phyloP scores from a whole-genome alignment of 64 coral and sea anemone species.

The Pocillopora verrucosa region DNA sequence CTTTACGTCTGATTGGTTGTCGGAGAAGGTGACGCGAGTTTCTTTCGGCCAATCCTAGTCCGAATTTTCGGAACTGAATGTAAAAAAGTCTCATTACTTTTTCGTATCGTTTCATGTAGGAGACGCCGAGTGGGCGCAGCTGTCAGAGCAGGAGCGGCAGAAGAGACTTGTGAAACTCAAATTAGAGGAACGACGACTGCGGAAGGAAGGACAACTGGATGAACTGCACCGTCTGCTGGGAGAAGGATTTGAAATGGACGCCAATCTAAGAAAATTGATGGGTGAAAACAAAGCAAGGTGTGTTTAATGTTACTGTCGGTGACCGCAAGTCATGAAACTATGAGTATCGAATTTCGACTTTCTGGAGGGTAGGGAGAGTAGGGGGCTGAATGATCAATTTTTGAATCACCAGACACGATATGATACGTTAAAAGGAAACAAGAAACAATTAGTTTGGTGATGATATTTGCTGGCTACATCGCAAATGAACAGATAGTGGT shows the following conservation, averaged over 20 bases:
- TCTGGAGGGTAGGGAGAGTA: too few species aligned
- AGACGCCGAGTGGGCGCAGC: conserved; percentile 79
- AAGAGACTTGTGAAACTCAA: conserved; percentile 85
- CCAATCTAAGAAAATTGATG: conserved; percentile 87
- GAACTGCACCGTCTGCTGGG: conserved; percentile 78
- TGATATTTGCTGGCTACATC: too few species aligned
- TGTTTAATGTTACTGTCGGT: not conserved
- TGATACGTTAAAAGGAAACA: too few species aligned
- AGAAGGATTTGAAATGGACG: conserved; percentile 92
- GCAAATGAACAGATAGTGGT: too few species aligned
- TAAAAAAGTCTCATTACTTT: not conserved
- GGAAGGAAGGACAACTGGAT: conserved; percentile 82
- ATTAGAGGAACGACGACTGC: conserved; percentile 79
- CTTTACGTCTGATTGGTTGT: too few species aligned
- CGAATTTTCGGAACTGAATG: too few species aligned
- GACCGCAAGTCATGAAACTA: not conserved
- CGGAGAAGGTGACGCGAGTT: too few species aligned
- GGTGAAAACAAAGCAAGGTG: conserved; percentile 96
- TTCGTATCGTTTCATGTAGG: conserved; percentile 21
- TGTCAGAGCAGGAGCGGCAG: conserved; percentile 93
- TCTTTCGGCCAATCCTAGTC: too few species aligned
- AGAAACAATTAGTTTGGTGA: too few species aligned
- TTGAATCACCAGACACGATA: too few species aligned
- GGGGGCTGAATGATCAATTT: too few species aligned
- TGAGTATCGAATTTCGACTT: not conserved